Conservation (phyloP, 2,888 invertebrate species). For the Hirtodrosophila confusa region DNA sequence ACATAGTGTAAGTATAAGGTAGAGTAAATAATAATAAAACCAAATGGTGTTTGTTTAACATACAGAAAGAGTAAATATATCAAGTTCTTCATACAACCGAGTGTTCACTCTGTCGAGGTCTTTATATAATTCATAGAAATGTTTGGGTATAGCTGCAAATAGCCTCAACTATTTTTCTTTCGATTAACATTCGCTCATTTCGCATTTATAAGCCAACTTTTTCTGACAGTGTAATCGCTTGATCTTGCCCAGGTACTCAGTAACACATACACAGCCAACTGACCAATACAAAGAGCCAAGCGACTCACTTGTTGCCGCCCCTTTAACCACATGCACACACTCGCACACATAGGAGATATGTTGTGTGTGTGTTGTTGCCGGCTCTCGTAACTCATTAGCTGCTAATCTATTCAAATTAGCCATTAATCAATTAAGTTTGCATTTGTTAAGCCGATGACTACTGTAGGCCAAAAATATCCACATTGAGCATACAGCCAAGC, state of each 20-base stretch:
- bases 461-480: constrained; percentile 26
- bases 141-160: too few species aligned
- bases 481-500: constrained; percentile 10
- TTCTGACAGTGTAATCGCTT: constrained; percentile 49
- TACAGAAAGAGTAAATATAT: too few species aligned
- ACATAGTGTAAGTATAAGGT: too few species aligned
- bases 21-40: too few species aligned
- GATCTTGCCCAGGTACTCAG: constrained; percentile 39
- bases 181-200: not conserved
- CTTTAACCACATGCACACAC: constrained; percentile 28
- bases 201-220: not conserved
- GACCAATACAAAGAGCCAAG: constrained; percentile 63
- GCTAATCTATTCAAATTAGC: constrained; percentile 71
- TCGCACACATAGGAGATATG: constrained; percentile 1
- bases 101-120: too few species aligned
- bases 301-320: constrained; percentile 57
- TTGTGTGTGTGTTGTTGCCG: constrained; percentile 41
- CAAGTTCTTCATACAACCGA: too few species aligned
- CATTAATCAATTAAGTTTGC: constrained; percentile 64
- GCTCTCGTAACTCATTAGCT: constrained; percentile 60
- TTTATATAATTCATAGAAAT: too few species aligned
- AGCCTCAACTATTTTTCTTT: not conserved
- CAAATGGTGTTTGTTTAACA: too few species aligned
- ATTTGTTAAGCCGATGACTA: constrained; percentile 31
- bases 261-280: constrained; percentile 33